phyloP scores from a whole-genome alignment of 2,888 invertebrate species.

The Junonia oenone region DNA sequence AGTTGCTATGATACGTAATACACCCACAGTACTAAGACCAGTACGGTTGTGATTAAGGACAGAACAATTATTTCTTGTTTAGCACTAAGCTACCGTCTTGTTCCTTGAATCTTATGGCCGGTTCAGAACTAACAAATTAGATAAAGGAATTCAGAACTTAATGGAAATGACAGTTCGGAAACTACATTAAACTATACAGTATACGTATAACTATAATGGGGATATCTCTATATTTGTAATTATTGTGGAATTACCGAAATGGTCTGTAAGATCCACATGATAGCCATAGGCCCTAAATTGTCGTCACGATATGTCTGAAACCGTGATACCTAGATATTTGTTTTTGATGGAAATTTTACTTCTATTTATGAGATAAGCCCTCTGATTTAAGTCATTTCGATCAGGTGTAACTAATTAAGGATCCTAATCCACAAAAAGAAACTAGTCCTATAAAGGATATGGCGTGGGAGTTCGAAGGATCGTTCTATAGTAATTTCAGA shows the following conservation, averaged over 20 bases:
- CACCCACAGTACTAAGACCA: slow-evolving; percentile 26
- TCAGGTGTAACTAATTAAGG: no score
- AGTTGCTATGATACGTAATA: slow-evolving; percentile 34
- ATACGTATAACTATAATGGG: not conserved
- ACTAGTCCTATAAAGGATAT: not conserved
- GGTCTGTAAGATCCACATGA: no score
- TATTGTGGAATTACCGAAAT: no score
- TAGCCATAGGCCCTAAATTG: no score
- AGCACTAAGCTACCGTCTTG: slow-evolving; percentile 19
- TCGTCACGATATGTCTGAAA: no score
- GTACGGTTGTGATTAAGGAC: slow-evolving; percentile 50
- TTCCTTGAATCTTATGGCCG: slow-evolving; percentile 14
- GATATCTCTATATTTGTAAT: not conserved
- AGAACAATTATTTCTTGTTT: slow-evolving; percentile 34
- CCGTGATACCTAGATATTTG: no score
- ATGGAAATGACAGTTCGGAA: not conserved
- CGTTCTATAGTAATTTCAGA: not conserved
- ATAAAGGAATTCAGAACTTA: slow-evolving; percentile 4
- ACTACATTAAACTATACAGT: not conserved
- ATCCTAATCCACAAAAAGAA: not conserved
- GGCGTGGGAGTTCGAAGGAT: not conserved
- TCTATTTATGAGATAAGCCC: no score
- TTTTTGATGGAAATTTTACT: no score
- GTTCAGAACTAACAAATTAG: slow-evolving; percentile 3
- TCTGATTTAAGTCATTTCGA: no score